A percentile compares a stretch with the other conserved stretches of the same genome.
Evolutionary conservation across 1,140 invertebrate genomes (phyloP).

Genomic region (Globodera rostochiensis): DNA sequence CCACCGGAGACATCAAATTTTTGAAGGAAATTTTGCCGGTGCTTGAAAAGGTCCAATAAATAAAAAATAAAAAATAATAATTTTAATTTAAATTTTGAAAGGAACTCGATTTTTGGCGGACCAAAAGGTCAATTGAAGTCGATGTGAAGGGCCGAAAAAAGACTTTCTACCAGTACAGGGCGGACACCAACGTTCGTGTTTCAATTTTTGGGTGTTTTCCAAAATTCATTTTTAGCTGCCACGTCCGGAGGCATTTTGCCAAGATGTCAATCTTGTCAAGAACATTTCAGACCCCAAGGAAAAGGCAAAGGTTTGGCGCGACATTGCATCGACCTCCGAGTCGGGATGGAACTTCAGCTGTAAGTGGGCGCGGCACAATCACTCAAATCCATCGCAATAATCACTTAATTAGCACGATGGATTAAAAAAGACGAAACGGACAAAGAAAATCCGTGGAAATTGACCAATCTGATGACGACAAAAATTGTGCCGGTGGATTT

Average conservation of each 20-base stretch:
- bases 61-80: not conserved
- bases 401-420: not conserved
- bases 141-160: conserved; percentile 22
- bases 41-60: conserved; percentile 49
- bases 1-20: conserved; percentile 76
- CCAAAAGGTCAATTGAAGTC: conserved; percentile 65
- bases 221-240: conserved; percentile 67
- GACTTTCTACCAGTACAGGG: conserved; percentile 59
- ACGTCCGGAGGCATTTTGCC: conserved; percentile 54
- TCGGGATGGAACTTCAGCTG: conserved; percentile 68
- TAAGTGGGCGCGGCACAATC: conserved; percentile 24
- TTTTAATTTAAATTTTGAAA: not conserved
- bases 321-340: conserved; percentile 66
- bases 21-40: conserved; percentile 57
- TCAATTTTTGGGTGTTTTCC: too few species aligned
- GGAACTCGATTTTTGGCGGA: conserved; percentile 69
- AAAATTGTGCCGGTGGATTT: conserved; percentile 1
- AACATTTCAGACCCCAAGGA: conserved; percentile 31
- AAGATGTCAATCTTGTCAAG: conserved; percentile 43
- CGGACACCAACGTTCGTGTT: conserved; percentile 67
- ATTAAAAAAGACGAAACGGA: not conserved
- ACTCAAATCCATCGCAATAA: not conserved
- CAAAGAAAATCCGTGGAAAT: not conserved
- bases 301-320: conserved; percentile 32
- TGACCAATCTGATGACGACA: not conserved